A percentile compares a stretch with the other conserved stretches of the same genome.
Evolutionary conservation across 2,113 vertebrate species (phyloP).

Genomic region (Zosterops pallidus): DNA sequence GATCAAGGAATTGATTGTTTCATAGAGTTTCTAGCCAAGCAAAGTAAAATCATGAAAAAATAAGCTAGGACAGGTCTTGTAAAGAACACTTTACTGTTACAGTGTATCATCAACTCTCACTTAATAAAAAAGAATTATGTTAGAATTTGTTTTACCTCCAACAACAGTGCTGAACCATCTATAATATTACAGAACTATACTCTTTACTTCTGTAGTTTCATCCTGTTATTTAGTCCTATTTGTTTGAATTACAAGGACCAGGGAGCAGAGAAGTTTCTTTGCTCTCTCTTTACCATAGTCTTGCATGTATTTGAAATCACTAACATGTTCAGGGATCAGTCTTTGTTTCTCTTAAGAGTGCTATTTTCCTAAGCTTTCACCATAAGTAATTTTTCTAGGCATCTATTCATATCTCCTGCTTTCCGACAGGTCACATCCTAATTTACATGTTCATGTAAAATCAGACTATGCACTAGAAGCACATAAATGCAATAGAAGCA

Average conservation of each 20-base stretch:
- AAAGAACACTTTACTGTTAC: neutral
- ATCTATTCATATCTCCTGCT: neutral
- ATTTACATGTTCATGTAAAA: neutral
- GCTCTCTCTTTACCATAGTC: neutral
- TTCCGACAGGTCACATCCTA: neutral
- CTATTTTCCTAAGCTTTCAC: neutral
- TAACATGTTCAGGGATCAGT: neutral
- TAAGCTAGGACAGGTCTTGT: neutral
- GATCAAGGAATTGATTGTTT: neutral
- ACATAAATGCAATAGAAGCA: neutral
- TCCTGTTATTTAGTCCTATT: neutral
- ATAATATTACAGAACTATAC: neutral
- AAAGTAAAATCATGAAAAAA: neutral
- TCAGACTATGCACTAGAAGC: neutral
- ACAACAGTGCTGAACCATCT: neutral
- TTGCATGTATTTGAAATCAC: neutral
- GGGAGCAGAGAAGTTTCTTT: neutral
- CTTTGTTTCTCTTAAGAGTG: neutral
- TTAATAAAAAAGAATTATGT: neutral
- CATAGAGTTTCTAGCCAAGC: neutral
- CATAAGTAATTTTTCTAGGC: neutral
- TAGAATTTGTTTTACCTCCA: neutral
- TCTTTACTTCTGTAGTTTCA: neutral
- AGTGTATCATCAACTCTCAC: neutral
- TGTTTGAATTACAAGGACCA: neutral